Conservation (phyloP, 1,140 invertebrate genomes). For the Battus philenor region DNA sequence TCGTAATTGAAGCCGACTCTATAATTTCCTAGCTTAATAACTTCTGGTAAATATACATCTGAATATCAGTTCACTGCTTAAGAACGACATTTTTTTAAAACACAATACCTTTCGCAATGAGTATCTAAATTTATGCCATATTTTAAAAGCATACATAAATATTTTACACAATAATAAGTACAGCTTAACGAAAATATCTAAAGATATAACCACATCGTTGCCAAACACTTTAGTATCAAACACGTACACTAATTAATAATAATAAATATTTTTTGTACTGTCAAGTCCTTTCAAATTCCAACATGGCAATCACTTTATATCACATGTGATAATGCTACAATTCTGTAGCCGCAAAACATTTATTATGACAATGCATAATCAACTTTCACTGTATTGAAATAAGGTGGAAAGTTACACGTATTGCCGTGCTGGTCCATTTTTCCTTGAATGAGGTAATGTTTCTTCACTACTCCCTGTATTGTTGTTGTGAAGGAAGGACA, state of each 20-base stretch:
- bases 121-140: background rate
- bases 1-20: too few species aligned
- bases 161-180: slow-evolving; percentile 2
- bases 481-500: slow-evolving; percentile 68
- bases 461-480: slow-evolving; percentile 56
- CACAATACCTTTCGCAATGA: too few species aligned
- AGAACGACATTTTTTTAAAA: too few species aligned
- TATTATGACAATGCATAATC: background rate
- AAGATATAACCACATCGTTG: slow-evolving; percentile 2
- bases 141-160: slow-evolving; percentile 2
- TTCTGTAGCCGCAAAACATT: slow-evolving; percentile 6
- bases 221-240: too few species aligned
- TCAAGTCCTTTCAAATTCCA: slow-evolving; percentile 39
- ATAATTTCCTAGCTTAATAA: too few species aligned
- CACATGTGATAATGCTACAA: slow-evolving; percentile 27
- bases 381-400: background rate
- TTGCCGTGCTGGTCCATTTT: slow-evolving; percentile 52
- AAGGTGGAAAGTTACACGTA: slow-evolving; percentile 42
- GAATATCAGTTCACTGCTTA: too few species aligned
- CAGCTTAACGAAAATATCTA: background rate
- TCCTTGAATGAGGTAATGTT: slow-evolving; percentile 52
- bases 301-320: slow-evolving; percentile 43
- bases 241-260: slow-evolving; percentile 32
- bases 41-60: too few species aligned
- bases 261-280: slow-evolving; percentile 64